These are phyloP conservation scores for Drosophila parvula DNA, from an alignment of 1,140 invertebrate species.

Conservation along the genomic window DNA sequence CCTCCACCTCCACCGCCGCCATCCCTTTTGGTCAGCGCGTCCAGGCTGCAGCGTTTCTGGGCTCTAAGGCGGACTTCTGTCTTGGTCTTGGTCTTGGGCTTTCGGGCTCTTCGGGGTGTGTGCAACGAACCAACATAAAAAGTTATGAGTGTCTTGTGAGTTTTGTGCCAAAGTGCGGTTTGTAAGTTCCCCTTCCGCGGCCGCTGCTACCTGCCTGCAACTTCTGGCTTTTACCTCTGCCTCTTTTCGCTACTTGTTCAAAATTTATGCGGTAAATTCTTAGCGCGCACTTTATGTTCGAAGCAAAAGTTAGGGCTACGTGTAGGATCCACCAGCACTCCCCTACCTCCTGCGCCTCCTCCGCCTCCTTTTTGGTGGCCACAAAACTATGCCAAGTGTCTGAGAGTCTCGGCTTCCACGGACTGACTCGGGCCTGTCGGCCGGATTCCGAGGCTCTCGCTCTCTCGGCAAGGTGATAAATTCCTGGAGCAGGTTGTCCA, in stretches of 20 bases:
- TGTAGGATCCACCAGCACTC: constrained; percentile 45
- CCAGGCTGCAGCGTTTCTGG: constrained; percentile 25
- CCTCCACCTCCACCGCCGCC: background rate
- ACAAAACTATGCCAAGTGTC: constrained; percentile 80
- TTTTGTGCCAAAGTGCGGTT: constrained; percentile 81
- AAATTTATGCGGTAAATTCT: constrained; percentile 83
- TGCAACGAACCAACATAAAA: constrained; percentile 79
- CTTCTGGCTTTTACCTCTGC: constrained; percentile 57
- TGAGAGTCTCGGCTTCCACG: constrained; percentile 41
- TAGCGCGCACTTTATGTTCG: constrained; percentile 82
- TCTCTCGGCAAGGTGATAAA: constrained; percentile 39
- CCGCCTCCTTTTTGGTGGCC: constrained; percentile 27
- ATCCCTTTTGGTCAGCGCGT: constrained; percentile 50
- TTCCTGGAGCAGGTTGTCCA: constrained; percentile 24
- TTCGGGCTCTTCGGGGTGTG: constrained; percentile 47
- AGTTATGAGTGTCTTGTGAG: constrained; percentile 83
- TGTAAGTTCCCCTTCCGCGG: constrained; percentile 59
- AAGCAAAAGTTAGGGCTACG: constrained; percentile 82
- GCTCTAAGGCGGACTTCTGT: constrained; percentile 19
- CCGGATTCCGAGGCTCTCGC: constrained; percentile 23
- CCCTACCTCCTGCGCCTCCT: no score
- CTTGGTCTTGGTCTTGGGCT: background rate
- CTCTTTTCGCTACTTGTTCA: constrained; percentile 78
- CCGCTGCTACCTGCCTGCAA: constrained; percentile 54
- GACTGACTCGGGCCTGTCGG: constrained; percentile 1